Conservation (phyloP, 2,797 vertebrate genomes). For the Petrocephalus sullivani region DNA sequence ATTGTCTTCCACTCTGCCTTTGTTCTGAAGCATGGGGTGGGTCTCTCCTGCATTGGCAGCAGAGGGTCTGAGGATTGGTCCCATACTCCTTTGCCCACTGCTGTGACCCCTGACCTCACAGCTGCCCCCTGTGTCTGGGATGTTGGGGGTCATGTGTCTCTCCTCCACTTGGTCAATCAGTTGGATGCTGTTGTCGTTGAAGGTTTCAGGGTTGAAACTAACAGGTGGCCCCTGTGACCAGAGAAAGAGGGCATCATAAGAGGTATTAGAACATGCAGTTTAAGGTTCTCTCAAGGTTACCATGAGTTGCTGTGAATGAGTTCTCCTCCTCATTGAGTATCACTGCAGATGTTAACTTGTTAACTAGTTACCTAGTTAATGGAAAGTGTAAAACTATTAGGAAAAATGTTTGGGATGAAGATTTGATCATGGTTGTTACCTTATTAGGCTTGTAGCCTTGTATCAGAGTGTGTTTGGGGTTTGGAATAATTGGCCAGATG, state of each 20-base stretch:
- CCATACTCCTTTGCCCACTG: conserved; percentile 29
- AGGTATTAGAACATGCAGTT: neutral
- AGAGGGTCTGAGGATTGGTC: conserved; percentile 17
- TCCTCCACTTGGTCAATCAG: conserved; percentile 32
- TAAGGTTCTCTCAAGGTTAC: neutral
- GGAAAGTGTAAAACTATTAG: neutral
- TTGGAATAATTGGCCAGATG: conserved; percentile 60
- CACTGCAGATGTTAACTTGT: neutral
- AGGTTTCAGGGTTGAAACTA: conserved; percentile 57
- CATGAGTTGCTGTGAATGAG: neutral
- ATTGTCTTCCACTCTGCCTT: conserved; percentile 27
- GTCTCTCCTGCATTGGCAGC: conserved; percentile 42
- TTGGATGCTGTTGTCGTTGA: conserved; percentile 49
- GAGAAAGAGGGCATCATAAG: neutral
- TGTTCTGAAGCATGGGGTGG: conserved; percentile 41
- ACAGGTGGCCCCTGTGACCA: conserved; percentile 47
- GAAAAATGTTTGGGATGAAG: neutral
- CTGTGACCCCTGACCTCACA: neutral
- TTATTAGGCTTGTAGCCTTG: conserved; percentile 55
- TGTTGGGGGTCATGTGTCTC: conserved; percentile 10
- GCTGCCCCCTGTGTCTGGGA: neutral
- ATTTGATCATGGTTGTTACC: conserved; percentile 36
- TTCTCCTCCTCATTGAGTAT: neutral
- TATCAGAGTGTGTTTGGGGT: conserved; percentile 58
- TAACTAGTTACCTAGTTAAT: neutral